These are phyloP conservation scores for Merluccius polli DNA, from an alignment of 2,797 vertebrate species.

Conservation along the genomic window DNA sequence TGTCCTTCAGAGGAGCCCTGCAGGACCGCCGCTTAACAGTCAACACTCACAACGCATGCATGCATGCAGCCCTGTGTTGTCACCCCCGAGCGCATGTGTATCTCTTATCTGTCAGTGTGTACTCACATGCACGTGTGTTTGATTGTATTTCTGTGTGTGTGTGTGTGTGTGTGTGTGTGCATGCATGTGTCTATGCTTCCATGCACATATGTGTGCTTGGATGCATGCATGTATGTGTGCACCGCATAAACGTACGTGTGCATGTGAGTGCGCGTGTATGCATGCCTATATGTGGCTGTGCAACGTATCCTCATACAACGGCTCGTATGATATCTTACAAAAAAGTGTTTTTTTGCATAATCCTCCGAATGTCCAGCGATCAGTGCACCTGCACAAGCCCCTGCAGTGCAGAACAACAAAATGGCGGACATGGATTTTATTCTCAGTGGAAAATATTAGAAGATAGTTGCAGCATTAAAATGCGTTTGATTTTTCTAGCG, in stretches of 20 bases:
- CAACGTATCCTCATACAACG: no score
- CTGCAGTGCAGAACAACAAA: no score
- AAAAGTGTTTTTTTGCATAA: no score
- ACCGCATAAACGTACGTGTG: no score
- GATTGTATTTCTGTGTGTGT: slow-evolving; percentile 27
- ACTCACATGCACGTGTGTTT: slow-evolving; percentile 39
- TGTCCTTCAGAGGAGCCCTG: slow-evolving; percentile 54
- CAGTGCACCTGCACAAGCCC: no score
- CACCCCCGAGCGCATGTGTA: slow-evolving; percentile 44
- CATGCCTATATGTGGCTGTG: neutral
- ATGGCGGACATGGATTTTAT: no score
- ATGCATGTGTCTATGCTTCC: slow-evolving; percentile 23
- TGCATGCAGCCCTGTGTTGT: slow-evolving; percentile 49
- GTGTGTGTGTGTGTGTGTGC: slow-evolving; percentile 15
- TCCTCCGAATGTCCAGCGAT: no score
- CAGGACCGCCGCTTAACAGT: slow-evolving; percentile 58
- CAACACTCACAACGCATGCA: slow-evolving; percentile 53
- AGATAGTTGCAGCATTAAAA: no score
- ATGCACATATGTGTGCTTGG: slow-evolving; percentile 13
- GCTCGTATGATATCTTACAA: no score
- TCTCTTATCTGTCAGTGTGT: slow-evolving; percentile 50
- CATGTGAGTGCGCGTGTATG: neutral
- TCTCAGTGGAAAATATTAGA: no score
- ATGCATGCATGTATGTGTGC: slow-evolving; percentile 15
- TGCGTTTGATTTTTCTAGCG: no score